phyloP scores from a whole-genome alignment of 2,888 invertebrate species.

The Synergus japonicus region DNA sequence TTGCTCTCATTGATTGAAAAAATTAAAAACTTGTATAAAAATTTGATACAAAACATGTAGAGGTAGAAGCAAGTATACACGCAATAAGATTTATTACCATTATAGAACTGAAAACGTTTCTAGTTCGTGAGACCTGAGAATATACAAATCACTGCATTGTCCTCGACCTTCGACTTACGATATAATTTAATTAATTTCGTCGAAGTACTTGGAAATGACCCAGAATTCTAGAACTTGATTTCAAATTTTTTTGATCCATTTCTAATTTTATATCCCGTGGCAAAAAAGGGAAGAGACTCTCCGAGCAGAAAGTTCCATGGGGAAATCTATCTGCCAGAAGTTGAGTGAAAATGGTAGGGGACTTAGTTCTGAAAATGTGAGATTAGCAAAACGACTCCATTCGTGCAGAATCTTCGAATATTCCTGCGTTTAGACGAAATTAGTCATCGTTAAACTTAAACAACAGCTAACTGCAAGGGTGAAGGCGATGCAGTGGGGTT shows the following conservation, averaged over 20 bases:
- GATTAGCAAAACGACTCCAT: slow-evolving; percentile 25
- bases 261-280: neutral
- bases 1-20: neutral
- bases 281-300: neutral
- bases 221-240: neutral
- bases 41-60: no score
- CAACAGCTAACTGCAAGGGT: slow-evolving; percentile 20
- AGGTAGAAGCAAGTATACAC: neutral
- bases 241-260: neutral
- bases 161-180: slow-evolving; percentile 7
- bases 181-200: neutral
- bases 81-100: slow-evolving; percentile 14
- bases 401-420: slow-evolving; percentile 1
- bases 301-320: neutral
- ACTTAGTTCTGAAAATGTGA: slow-evolving; percentile 2
- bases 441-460: slow-evolving; percentile 32
- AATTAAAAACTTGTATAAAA: neutral
- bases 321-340: slow-evolving; percentile 13
- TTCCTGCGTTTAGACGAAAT: slow-evolving; percentile 22
- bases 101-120: neutral
- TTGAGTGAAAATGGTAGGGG: neutral
- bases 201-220: neutral
- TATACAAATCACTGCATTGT: slow-evolving; percentile 21
- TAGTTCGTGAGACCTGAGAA: neutral
- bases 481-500: slow-evolving; percentile 30